These are phyloP conservation scores for Periplaneta americana DNA, from an alignment of 1,140 invertebrate genomes.

Conservation along the genomic window DNA sequence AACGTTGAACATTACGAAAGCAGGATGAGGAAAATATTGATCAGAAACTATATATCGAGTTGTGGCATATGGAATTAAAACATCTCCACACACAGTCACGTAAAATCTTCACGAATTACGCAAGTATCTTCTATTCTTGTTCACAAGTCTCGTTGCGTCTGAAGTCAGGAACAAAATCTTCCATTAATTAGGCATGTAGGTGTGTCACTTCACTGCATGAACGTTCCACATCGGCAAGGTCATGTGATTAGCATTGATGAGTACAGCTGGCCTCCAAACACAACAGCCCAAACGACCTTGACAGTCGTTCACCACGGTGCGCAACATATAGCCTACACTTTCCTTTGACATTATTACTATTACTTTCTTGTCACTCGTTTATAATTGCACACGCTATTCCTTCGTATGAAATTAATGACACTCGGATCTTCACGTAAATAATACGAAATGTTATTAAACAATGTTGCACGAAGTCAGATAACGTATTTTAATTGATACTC, in stretches of 20 bases:
- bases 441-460: neutral
- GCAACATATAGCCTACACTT: neutral
- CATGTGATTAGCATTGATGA: neutral
- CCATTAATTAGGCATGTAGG: neutral
- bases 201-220: neutral
- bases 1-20: neutral
- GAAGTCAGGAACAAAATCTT: neutral
- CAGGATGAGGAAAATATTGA: too few relatives aligned
- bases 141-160: neutral
- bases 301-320: neutral
- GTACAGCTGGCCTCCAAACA: neutral
- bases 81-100: neutral
- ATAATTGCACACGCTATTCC: neutral
- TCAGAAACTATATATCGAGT: neutral
- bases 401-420: neutral
- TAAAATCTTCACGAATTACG: neutral
- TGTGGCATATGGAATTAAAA: neutral
- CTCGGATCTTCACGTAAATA: neutral
- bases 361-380: neutral
- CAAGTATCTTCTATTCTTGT: too few relatives aligned
- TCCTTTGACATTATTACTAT: neutral
- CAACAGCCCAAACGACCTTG: neutral
- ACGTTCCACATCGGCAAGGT: neutral
- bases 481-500: neutral
- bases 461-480: neutral